Conservation (phyloP, 2,888 invertebrate species). For the Ochlodes sylvanus region DNA sequence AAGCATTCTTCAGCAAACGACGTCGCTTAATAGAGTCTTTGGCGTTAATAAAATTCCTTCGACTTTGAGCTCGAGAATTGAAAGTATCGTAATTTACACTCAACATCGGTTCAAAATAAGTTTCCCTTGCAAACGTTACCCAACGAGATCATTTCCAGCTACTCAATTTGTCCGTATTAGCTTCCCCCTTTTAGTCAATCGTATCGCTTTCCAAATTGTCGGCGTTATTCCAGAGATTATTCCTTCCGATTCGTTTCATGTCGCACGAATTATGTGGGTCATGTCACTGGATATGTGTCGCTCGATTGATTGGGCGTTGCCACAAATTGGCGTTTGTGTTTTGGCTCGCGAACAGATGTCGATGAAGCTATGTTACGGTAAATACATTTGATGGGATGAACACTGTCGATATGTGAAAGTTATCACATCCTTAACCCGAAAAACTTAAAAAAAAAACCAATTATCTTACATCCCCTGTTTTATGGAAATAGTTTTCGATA, state of each 20-base stretch:
- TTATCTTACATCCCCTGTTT: no score
- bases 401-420: not conserved
- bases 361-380: not conserved
- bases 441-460: no score
- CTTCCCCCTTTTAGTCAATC: slow-evolving; percentile 24
- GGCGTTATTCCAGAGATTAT: slow-evolving; percentile 40
- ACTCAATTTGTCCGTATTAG: slow-evolving; percentile 11
- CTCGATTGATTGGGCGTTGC: slow-evolving; percentile 31
- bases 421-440: not conserved
- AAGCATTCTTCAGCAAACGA: not conserved
- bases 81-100: slow-evolving; percentile 8
- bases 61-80: not conserved
- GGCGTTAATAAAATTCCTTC: not conserved
- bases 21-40: not conserved
- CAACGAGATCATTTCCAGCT: not conserved
- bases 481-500: no score
- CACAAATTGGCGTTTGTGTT: slow-evolving; percentile 25
- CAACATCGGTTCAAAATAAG: not conserved
- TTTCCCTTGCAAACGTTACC: slow-evolving; percentile 1
- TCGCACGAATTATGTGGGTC: slow-evolving; percentile 39
- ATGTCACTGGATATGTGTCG: slow-evolving; percentile 36
- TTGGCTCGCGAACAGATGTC: slow-evolving; percentile 14
- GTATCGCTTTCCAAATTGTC: slow-evolving; percentile 40
- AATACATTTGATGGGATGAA: not conserved
- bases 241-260: slow-evolving; percentile 42